These are phyloP conservation scores for Lichenostomus cassidix DNA, from an alignment of 2,113 vertebrate species.

Conservation along the genomic window DNA sequence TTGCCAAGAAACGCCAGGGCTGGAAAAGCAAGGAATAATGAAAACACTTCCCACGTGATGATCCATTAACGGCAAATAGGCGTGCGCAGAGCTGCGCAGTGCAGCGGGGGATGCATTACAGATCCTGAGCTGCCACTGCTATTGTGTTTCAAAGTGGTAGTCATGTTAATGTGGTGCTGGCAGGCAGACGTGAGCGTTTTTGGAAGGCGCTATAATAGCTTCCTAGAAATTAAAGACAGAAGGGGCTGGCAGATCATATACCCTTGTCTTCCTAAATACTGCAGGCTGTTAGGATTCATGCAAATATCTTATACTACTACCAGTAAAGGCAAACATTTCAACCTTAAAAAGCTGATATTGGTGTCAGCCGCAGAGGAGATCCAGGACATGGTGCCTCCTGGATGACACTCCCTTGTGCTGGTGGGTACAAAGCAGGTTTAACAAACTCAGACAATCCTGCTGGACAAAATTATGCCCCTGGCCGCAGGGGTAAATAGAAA, in stretches of 20 bases:
- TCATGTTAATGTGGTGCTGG: constrained; percentile 31
- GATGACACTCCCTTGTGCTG: background rate
- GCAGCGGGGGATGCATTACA: background rate
- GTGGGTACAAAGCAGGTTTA: background rate
- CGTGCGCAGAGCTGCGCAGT: background rate
- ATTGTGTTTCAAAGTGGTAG: constrained; percentile 48
- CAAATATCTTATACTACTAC: background rate
- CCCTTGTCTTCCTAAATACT: background rate
- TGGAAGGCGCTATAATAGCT: background rate
- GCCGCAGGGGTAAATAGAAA: background rate
- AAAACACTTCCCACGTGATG: constrained; percentile 22
- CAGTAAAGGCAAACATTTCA: background rate
- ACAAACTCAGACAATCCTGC: background rate
- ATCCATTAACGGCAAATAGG: constrained; percentile 5
- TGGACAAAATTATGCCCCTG: background rate
- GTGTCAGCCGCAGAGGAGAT: background rate
- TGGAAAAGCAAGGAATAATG: constrained; percentile 30
- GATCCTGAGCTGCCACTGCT: background rate
- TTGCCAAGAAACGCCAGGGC: background rate
- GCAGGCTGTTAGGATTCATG: background rate
- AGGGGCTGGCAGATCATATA: background rate
- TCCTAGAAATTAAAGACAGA: constrained; percentile 62
- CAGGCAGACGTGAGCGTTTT: constrained; percentile 7
- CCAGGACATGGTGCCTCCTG: background rate
- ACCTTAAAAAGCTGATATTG: background rate